Percentiles rank a stretch among this genome's conserved stretches.
These are phyloP conservation scores for Pedicia rivosa DNA, from an alignment of 2,888 invertebrate species.

Conservation along the genomic window DNA sequence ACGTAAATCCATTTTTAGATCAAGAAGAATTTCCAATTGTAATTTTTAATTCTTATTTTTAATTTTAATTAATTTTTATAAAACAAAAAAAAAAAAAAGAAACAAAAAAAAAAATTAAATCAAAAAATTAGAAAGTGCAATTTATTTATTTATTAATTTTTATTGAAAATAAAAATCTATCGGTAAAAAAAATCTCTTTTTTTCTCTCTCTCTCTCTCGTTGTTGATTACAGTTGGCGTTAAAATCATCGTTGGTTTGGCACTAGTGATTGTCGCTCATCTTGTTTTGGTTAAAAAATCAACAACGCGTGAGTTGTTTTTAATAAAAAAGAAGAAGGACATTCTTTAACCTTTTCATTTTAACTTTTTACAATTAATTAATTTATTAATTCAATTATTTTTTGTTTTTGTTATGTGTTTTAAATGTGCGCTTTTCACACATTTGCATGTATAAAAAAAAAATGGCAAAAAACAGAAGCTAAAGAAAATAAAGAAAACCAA, in stretches of 20 bases:
- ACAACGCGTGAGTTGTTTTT: slow-evolving; percentile 33
- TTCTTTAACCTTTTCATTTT: not conserved
- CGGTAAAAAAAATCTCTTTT: slow-evolving; percentile 14
- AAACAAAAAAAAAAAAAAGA: slow-evolving; percentile 9
- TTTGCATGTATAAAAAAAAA: no score
- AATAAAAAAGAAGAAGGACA: not conserved
- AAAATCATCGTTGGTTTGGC: slow-evolving; percentile 75
- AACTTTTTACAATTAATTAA: not conserved
- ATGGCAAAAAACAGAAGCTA: no score
- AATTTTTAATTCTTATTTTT: slow-evolving; percentile 2
- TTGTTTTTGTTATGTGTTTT: not conserved
- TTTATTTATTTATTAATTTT: not conserved
- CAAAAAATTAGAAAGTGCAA: slow-evolving; percentile 7
- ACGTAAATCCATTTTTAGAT: no score
- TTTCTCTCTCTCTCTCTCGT: slow-evolving; percentile 27
- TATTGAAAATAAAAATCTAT: not conserved
- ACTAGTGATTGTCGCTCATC: slow-evolving; percentile 69
- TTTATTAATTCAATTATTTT: not conserved
- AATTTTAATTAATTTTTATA: slow-evolving; percentile 8
- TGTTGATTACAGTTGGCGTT: slow-evolving; percentile 65
- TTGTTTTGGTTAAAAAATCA: slow-evolving; percentile 65
- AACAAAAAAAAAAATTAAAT: slow-evolving; percentile 7
- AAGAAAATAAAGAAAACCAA: no score
- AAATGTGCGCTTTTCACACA: no score
- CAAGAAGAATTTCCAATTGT: no score